A percentile compares a stretch with the other conserved stretches of the same genome.
These are phyloP conservation scores for Mormyrus lacerda DNA, from an alignment of 2,113 vertebrate genomes.

Conservation along the genomic window DNA sequence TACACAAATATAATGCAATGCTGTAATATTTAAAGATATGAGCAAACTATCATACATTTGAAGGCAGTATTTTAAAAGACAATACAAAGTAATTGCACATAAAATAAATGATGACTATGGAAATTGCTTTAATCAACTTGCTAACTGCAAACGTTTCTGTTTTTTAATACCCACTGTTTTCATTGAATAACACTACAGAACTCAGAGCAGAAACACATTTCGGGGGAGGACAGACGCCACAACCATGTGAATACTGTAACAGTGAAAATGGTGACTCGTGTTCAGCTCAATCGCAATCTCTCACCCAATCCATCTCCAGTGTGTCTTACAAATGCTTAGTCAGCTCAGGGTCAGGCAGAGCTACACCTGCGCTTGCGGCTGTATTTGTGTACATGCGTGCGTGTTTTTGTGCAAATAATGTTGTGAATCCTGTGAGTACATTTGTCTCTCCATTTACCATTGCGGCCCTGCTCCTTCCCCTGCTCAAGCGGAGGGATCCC, in stretches of 20 bases:
- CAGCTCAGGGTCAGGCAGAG: background rate
- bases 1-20: background rate
- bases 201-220: background rate
- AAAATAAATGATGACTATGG: background rate
- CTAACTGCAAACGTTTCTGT: background rate
- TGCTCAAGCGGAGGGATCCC: background rate
- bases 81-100: background rate
- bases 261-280: too few relatives aligned
- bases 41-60: too few relatives aligned
- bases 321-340: too few relatives aligned
- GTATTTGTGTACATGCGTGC: conserved; percentile 10
- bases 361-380: background rate
- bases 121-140: background rate
- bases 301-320: too few relatives aligned
- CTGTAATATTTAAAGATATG: background rate
- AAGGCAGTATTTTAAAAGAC: background rate
- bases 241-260: too few relatives aligned
- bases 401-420: background rate
- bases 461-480: background rate
- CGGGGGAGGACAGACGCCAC: too few relatives aligned
- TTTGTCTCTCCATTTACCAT: background rate
- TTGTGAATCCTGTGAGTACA: background rate
- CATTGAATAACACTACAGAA: background rate
- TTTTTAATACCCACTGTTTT: background rate
- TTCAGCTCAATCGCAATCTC: too few relatives aligned